Conservation (phyloP, 1,140 invertebrate genomes). For the Linepithema humile region DNA sequence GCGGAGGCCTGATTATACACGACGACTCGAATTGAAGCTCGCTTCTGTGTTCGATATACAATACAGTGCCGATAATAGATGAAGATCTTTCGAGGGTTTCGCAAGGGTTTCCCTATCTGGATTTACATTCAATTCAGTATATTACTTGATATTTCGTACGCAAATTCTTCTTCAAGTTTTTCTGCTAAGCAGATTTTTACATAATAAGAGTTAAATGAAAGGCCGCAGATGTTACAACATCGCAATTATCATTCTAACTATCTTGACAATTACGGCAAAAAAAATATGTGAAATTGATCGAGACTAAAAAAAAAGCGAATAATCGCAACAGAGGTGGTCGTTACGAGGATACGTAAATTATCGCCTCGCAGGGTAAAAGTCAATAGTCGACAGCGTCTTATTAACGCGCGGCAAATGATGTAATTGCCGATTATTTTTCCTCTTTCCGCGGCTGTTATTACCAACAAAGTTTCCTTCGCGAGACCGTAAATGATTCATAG, state of each 20-base stretch:
- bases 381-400: neutral
- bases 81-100: neutral
- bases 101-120: neutral
- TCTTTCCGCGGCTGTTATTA: neutral
- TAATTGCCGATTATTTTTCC: neutral
- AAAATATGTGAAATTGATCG: neutral
- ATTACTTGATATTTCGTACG: too few relatives aligned
- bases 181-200: neutral
- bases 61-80: neutral
- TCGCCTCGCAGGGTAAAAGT: neutral
- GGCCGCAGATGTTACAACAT: neutral
- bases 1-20: neutral
- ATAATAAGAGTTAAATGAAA: neutral
- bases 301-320: neutral
- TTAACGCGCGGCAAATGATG: constrained; percentile 8
- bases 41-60: neutral
- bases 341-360: neutral
- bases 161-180: neutral
- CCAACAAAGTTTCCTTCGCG: neutral
- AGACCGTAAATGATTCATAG: too few relatives aligned
- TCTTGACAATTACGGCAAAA: neutral
- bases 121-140: too few relatives aligned
- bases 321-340: neutral
- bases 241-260: neutral
- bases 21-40: neutral